phyloP scores from a whole-genome alignment of 2,888 invertebrate genomes.

The Melitaea athalia region DNA sequence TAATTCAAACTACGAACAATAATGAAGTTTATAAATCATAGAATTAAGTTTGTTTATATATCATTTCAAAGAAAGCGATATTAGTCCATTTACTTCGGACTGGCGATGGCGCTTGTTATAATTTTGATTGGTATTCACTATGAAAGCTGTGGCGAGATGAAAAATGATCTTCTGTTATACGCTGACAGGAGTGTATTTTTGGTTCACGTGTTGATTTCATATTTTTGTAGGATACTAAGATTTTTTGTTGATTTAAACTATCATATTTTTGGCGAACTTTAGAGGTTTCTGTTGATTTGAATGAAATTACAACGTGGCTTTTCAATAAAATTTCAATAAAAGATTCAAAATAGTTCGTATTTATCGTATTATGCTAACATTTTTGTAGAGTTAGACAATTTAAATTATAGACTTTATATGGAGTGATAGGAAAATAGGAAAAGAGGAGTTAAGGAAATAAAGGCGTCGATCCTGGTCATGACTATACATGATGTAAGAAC shows the following conservation, averaged over 20 bases:
- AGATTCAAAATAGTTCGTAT: too few species aligned
- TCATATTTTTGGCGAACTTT: too few species aligned
- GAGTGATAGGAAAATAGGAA: too few species aligned
- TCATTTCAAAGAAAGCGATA: constrained; percentile 28
- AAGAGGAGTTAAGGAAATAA: too few species aligned
- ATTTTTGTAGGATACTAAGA: constrained; percentile 25
- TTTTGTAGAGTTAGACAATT: too few species aligned
- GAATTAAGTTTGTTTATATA: constrained; percentile 21
- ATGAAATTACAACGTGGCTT: too few species aligned
- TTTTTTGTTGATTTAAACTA: background rate
- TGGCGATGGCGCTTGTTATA: constrained; percentile 36
- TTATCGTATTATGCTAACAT: background rate
- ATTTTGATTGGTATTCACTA: constrained; percentile 41
- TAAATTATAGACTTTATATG: too few species aligned
- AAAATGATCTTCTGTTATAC: constrained; percentile 40
- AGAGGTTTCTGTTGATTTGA: too few species aligned
- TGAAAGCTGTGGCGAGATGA: constrained; percentile 41
- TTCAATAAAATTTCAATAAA: too few species aligned
- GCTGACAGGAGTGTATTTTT: constrained; percentile 42
- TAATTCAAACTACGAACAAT: constrained; percentile 62
- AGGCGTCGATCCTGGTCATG: too few species aligned
- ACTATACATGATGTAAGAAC: too few species aligned
- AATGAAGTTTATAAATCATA: constrained; percentile 50
- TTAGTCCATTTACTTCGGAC: constrained; percentile 37
- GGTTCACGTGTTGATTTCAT: constrained; percentile 39